Conservation (phyloP, 1,140 invertebrate species). For the Anadara kagoshimensis region DNA sequence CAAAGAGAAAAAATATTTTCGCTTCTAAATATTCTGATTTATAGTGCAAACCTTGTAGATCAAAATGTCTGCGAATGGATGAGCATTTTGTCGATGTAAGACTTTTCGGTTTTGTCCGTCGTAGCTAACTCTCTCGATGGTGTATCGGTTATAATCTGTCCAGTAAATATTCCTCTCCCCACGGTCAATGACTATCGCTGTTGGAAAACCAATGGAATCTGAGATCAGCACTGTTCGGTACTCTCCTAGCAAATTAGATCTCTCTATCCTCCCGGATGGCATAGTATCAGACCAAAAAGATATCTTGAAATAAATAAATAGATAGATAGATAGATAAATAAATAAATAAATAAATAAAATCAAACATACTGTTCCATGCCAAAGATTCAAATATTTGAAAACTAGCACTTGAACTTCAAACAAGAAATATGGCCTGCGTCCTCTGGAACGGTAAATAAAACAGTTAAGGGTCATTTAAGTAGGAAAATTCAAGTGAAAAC, state of each 20-base stretch:
- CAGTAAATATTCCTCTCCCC: constrained; percentile 15
- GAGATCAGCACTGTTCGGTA: constrained; percentile 75
- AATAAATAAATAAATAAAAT: background rate
- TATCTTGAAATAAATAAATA: constrained; percentile 43
- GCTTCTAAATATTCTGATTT: too few relatives aligned
- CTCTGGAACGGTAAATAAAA: too few relatives aligned
- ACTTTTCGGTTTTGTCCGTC: background rate
- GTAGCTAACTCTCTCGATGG: constrained; percentile 16
- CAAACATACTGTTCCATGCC: too few relatives aligned
- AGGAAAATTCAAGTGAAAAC: too few relatives aligned
- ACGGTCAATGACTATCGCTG: constrained; percentile 17
- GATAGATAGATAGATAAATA: background rate
- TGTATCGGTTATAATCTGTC: constrained; percentile 17
- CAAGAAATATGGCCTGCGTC: too few relatives aligned
- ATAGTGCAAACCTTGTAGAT: too few relatives aligned
- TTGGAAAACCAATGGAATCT: background rate
- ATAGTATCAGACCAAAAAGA: constrained; percentile 86
- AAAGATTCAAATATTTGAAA: too few relatives aligned
- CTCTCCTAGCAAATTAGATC: constrained; percentile 89
- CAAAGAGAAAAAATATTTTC: too few relatives aligned
- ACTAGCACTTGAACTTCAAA: too few relatives aligned
- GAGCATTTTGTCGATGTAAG: too few relatives aligned
- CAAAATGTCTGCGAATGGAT: too few relatives aligned
- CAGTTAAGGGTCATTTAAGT: too few relatives aligned
- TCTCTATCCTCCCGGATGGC: constrained; percentile 89